Conservation (phyloP, 2,113 vertebrate genomes). For the Melospiza georgiana region DNA sequence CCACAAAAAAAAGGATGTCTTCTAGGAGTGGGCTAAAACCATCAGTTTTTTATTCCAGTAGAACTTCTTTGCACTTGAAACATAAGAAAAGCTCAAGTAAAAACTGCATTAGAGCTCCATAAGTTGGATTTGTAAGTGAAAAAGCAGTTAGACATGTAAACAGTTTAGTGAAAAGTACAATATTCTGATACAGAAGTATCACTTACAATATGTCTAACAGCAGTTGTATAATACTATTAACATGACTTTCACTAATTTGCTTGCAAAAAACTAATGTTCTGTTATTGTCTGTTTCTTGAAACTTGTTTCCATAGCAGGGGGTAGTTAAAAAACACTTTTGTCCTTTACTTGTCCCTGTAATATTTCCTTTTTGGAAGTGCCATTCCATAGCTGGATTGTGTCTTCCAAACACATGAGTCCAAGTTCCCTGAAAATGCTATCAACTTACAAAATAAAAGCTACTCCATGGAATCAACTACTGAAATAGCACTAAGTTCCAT, state of each 20-base stretch:
- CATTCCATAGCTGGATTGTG: not conserved
- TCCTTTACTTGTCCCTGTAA: not conserved
- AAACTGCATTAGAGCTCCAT: not conserved
- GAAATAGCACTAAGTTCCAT: not conserved
- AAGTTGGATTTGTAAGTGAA: not conserved
- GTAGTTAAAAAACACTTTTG: not conserved
- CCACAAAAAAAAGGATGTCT: not conserved
- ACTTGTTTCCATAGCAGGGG: not conserved
- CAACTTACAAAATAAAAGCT: not conserved
- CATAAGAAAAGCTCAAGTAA: not conserved
- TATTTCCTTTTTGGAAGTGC: not conserved
- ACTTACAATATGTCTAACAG: not conserved
- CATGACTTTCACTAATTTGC: not conserved
- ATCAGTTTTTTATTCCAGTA: not conserved
- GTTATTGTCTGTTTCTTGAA: slow-evolving; percentile 13
- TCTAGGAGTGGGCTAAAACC: not conserved
- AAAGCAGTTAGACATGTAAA: slow-evolving; percentile 3
- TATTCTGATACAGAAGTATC: not conserved
- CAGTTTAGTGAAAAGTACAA: not conserved
- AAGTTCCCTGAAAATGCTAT: not conserved
- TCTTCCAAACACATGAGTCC: not conserved
- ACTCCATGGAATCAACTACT: not conserved
- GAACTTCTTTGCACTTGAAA: not conserved
- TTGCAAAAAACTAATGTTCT: not conserved
- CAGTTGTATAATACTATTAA: not conserved